Conservation (phyloP, 2,888 invertebrate species). For the Eilema sororculum region DNA sequence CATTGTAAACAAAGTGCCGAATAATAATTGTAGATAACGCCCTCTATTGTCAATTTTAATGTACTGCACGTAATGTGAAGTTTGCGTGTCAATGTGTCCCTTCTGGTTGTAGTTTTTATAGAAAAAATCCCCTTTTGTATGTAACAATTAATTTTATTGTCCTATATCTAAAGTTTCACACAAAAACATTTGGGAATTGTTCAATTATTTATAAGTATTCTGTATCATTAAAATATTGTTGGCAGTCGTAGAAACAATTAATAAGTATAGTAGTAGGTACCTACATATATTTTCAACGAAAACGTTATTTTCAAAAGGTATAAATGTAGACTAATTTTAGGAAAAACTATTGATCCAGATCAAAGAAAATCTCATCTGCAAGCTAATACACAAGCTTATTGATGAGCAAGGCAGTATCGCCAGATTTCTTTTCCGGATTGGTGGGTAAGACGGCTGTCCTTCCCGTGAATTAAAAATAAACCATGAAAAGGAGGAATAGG, state of each 20-base stretch:
- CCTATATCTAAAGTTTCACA: conserved; percentile 1
- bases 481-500: too few relatives aligned
- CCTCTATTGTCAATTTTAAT: conserved; percentile 37
- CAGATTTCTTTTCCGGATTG: too few relatives aligned
- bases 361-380: too few relatives aligned
- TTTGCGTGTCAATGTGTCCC: conserved; percentile 47
- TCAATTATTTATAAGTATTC: neutral
- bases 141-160: conserved; percentile 7
- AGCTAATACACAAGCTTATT: too few relatives aligned
- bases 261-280: too few relatives aligned
- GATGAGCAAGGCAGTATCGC: too few relatives aligned
- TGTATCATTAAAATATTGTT: neutral
- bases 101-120: conserved; percentile 38
- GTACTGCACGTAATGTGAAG: conserved; percentile 38
- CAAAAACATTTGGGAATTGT: neutral
- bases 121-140: conserved; percentile 24
- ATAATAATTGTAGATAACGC: conserved; percentile 32
- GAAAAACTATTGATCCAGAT: too few relatives aligned
- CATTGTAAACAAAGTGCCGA: conserved; percentile 21
- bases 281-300: too few relatives aligned
- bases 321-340: too few relatives aligned
- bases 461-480: too few relatives aligned
- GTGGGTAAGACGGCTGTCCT: too few relatives aligned
- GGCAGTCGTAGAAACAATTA: neutral
- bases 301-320: too few relatives aligned